Evolutionary conservation across 2,113 vertebrate species (phyloP).

Genomic region (Alectura lathami): DNA sequence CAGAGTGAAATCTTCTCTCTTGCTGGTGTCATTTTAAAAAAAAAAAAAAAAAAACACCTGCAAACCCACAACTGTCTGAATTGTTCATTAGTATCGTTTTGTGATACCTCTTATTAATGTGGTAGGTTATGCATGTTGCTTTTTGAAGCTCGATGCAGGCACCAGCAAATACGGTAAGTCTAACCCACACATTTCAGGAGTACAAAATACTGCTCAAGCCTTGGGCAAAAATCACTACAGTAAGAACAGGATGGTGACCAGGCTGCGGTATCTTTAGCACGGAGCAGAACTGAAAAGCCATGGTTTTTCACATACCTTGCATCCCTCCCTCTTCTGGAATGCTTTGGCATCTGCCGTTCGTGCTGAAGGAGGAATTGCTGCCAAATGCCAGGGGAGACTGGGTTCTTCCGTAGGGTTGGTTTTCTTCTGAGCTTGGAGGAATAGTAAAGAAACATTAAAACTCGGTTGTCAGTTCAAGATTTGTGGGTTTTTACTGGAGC

Average conservation of each 20-base stretch:
- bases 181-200: no score
- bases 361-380: neutral
- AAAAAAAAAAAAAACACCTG: neutral
- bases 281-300: neutral
- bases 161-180: no score
- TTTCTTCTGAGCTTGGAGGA: slow-evolving; percentile 9
- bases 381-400: neutral
- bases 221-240: neutral
- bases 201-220: neutral
- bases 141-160: neutral
- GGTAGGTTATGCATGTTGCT: neutral
- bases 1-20: neutral
- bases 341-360: slow-evolving; percentile 18
- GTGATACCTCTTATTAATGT: neutral
- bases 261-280: neutral
- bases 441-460: neutral
- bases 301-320: neutral
- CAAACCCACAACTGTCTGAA: neutral
- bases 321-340: neutral
- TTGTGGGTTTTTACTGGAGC: neutral
- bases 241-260: neutral
- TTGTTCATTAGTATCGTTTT: neutral
- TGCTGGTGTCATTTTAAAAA: neutral
- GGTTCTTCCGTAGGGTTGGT: neutral
- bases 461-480: neutral